Percentiles rank a stretch among this genome's conserved stretches.
Conservation (phyloP, 2,797 vertebrate genomes). For the Phoebastria nigripes region DNA sequence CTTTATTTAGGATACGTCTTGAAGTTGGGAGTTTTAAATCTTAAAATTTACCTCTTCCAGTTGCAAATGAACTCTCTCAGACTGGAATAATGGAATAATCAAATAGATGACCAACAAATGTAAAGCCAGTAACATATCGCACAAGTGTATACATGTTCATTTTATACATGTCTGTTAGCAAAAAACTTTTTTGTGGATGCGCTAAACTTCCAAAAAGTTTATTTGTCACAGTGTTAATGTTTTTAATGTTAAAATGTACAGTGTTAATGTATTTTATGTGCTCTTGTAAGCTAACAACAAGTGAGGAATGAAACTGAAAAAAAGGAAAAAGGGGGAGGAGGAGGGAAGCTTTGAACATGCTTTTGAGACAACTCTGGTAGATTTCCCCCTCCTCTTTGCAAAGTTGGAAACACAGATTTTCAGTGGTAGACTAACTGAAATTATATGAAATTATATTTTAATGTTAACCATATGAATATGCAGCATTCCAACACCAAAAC, state of each 20-base stretch:
- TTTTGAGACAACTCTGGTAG: background rate
- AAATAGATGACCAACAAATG: background rate
- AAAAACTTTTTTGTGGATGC: background rate
- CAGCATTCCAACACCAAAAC: background rate
- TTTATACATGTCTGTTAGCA: background rate
- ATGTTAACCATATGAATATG: background rate
- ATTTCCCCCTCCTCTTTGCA: background rate
- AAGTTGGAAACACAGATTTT: background rate
- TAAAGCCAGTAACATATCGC: background rate
- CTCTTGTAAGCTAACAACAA: background rate
- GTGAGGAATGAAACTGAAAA: background rate
- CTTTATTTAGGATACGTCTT: background rate
- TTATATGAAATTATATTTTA: background rate
- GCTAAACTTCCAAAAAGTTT: background rate
- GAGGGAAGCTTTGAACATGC: background rate
- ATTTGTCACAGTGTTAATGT: background rate
- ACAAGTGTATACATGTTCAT: background rate
- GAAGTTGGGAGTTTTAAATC: background rate
- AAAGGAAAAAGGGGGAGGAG: background rate
- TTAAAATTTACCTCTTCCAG: background rate
- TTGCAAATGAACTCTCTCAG: background rate
- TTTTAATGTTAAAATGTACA: too few species aligned
- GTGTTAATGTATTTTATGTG: background rate
- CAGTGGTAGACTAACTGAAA: background rate
- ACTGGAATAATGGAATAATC: background rate